phyloP scores from a whole-genome alignment of 1,140 invertebrate genomes.

The Uloborus diversus region DNA sequence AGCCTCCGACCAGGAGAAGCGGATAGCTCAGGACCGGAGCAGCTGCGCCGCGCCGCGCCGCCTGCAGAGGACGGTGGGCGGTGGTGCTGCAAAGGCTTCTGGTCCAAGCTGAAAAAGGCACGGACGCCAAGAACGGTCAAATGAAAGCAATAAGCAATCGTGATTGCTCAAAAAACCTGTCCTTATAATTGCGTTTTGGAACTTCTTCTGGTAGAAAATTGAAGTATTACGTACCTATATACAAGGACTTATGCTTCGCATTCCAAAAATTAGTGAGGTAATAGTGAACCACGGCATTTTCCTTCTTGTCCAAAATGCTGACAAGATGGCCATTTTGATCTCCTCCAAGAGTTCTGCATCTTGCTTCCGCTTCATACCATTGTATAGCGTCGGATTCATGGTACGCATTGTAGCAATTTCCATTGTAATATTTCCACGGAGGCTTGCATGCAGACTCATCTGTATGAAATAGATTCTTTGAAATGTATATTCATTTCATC shows the following conservation, averaged over 20 bases:
- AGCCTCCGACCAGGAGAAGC: too few species aligned
- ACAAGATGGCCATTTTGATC: slow-evolving; percentile 60
- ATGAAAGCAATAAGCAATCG: too few species aligned
- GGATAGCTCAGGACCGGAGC: too few species aligned
- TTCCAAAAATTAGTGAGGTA: slow-evolving; percentile 60
- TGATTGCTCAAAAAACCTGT: too few species aligned
- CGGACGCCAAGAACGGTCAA: too few species aligned
- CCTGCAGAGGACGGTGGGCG: too few species aligned
- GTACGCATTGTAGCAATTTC: slow-evolving; percentile 60
- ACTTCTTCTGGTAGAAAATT: too few species aligned
- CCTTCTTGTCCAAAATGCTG: slow-evolving; percentile 59
- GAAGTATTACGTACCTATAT: slow-evolving; percentile 59
- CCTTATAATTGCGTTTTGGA: too few species aligned
- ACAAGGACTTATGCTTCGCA: slow-evolving; percentile 56
- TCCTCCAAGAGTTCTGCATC: slow-evolving; percentile 55
- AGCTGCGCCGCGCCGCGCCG: too few species aligned
- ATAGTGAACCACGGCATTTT: slow-evolving; percentile 61
- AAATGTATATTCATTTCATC: not conserved
- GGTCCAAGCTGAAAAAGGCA: too few species aligned
- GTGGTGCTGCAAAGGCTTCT: too few species aligned
- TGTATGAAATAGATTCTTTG: too few species aligned
- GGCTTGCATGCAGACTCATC: slow-evolving; percentile 45
- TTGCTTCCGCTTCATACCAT: slow-evolving; percentile 61
- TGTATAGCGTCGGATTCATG: slow-evolving; percentile 58
- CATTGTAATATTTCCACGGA: slow-evolving; percentile 60